Evolutionary conservation across 2,888 invertebrate species (phyloP).

Genomic region (Corbicula japonica): DNA sequence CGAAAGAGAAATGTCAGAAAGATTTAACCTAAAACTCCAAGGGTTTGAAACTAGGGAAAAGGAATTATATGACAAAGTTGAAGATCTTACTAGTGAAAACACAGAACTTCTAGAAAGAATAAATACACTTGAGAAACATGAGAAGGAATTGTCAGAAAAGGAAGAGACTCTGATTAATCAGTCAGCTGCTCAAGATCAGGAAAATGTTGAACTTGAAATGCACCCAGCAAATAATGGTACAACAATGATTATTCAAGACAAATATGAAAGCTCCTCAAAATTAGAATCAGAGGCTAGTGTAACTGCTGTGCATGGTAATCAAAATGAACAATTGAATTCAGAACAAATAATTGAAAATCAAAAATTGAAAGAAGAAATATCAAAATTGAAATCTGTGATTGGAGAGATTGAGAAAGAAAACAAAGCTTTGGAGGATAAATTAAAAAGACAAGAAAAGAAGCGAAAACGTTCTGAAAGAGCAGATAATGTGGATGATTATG

Average conservation of each 20-base stretch:
- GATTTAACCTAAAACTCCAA: conserved; percentile 47
- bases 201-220: conserved; percentile 59
- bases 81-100: conserved; percentile 57
- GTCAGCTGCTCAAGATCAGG: conserved; percentile 54
- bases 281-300: conserved; percentile 49
- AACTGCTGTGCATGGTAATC: conserved; percentile 38
- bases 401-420: conserved; percentile 61
- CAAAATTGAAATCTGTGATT: conserved; percentile 45
- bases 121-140: conserved; percentile 68
- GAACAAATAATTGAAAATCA: conserved; percentile 53
- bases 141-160: conserved; percentile 69
- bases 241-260: conserved; percentile 44
- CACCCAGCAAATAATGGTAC: conserved; percentile 32
- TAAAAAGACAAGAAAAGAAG: conserved; percentile 64
- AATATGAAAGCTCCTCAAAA: conserved; percentile 50
- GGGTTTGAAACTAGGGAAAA: conserved; percentile 66
- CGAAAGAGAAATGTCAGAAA: conserved; percentile 50
- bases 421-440: conserved; percentile 53
- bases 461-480: conserved; percentile 59
- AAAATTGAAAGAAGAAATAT: conserved; percentile 66
- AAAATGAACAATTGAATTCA: conserved; percentile 27
- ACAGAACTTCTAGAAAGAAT: conserved; percentile 54
- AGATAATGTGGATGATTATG: conserved; percentile 67
- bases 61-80: conserved; percentile 52
- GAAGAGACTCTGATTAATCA: conserved; percentile 22